Percentiles rank a stretch among this genome's conserved stretches.
These are phyloP conservation scores for Platycnemis pennipes DNA, from an alignment of 2,888 invertebrate species.

Conservation along the genomic window DNA sequence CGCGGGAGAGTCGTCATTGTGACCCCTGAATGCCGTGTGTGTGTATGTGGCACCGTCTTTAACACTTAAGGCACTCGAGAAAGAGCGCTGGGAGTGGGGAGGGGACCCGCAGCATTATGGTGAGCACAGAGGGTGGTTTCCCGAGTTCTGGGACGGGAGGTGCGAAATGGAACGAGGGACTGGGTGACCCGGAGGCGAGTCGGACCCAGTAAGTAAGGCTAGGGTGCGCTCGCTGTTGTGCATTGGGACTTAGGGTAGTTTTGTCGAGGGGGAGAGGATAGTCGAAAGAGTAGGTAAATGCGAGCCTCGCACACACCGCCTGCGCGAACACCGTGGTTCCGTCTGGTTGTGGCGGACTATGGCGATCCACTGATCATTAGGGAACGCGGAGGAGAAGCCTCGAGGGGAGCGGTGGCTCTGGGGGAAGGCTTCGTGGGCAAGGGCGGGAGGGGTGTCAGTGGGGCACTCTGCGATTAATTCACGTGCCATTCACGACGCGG, in stretches of 20 bases:
- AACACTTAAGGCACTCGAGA: background rate
- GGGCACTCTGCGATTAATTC: conserved; percentile 16
- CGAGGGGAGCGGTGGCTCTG: background rate
- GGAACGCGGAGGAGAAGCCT: background rate
- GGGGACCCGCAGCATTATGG: background rate
- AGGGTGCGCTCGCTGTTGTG: background rate
- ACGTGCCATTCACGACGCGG: background rate
- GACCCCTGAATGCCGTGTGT: background rate
- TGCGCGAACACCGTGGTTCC: background rate
- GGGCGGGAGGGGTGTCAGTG: background rate
- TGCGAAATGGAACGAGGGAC: background rate
- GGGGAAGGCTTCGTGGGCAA: background rate
- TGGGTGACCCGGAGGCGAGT: background rate
- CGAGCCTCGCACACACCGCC: background rate
- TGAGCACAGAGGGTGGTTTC: background rate
- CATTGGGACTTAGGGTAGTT: background rate
- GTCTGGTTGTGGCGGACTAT: background rate
- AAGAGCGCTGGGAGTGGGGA: background rate
- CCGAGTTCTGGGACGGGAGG: conserved; percentile 5
- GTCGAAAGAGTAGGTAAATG: background rate
- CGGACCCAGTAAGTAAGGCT: background rate
- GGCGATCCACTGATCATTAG: conserved; percentile 29
- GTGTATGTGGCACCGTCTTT: conserved; percentile 31
- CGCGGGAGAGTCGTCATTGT: conserved; percentile 39
- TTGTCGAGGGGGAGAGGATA: background rate